Conservation (phyloP, 2,888 invertebrate genomes). For the Cheilosia impressa region DNA sequence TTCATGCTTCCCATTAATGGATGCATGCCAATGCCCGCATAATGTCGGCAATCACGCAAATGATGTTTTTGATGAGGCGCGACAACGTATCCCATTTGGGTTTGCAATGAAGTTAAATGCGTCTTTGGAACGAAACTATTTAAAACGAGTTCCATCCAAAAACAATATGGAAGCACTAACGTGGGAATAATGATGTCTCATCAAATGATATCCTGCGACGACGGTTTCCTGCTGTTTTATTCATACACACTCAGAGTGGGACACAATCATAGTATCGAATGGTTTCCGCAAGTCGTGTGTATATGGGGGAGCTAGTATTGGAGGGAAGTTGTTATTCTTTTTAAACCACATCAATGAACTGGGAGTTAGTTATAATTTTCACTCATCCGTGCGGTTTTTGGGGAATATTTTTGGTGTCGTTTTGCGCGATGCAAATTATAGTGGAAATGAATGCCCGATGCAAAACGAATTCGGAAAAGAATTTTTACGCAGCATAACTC, state of each 20-base stretch:
- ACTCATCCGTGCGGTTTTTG: constrained; percentile 1
- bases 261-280: not conserved
- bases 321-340: not conserved
- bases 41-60: not conserved
- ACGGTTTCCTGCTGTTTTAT: constrained; percentile 12
- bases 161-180: not conserved
- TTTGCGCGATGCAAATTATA: constrained; percentile 16
- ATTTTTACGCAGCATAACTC: too few species aligned
- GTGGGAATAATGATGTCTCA: not conserved
- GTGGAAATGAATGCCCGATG: constrained; percentile 16
- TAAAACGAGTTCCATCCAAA: not conserved
- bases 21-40: not conserved
- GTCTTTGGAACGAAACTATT: not conserved
- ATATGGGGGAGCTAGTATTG: not conserved
- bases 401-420: constrained; percentile 34
- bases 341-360: constrained; percentile 17
- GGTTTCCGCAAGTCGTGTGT: not conserved
- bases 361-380: constrained; percentile 50
- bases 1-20: not conserved
- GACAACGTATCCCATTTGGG: not conserved
- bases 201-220: not conserved
- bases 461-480: too few species aligned
- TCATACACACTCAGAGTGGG: constrained; percentile 11
- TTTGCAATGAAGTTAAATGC: not conserved
- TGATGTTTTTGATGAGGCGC: constrained; percentile 4